Base-by-base conservation (phyloP, 2,888 invertebrate species). In the Tupiocoris notatus region DNA sequence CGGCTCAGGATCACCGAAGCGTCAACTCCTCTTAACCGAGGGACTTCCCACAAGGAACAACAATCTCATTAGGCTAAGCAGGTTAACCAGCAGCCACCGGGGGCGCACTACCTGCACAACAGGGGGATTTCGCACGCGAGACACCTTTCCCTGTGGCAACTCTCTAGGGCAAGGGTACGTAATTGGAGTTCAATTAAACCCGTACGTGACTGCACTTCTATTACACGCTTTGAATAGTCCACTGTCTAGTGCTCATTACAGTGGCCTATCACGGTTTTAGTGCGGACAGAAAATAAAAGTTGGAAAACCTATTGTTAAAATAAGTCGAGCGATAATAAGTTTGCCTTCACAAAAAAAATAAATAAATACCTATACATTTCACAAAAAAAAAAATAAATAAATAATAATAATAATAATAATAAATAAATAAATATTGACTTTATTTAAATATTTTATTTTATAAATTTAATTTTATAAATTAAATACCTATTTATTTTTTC, bases 31-130 rank as follows among this genome's bases (percentile, higher is more conserved):
- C 39, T 39, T 65, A 18, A 39, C n/a, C 39, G 18, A 39, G 54
- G 65, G 65, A 65, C 39, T 65, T 39, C 65, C 65, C 65, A 39
- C 65, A 65, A 65, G 65, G 39, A 65, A 25, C 64, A 18, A 39
- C 65, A 20, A 20, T 17, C 39, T 65, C 17, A 17, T 25, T 17
- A 24, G n/a, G 24, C n/a, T 39, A 65, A 39, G 39, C 39, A 65
- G 65, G 65, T 65, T 65, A 65, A 39, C 65, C 63, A n/a, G n/a
- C n/a, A n/a, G n/a, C 39, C 39, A 39, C 39, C 12, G 39, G 39
- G 3, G 39, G 39, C 39, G 39, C 3, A 39, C 39, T 3, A 39
- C 39, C 39, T 39, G 39, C 6, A n/a, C n/a, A 39, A 39, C 39
- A 39, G 39, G 3, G 39, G 39, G n/a, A n/a, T n/a, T n/a, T n/a